Evolutionary conservation across 1,140 invertebrate species (phyloP).

Genomic region (Reticulitermes speratus): DNA sequence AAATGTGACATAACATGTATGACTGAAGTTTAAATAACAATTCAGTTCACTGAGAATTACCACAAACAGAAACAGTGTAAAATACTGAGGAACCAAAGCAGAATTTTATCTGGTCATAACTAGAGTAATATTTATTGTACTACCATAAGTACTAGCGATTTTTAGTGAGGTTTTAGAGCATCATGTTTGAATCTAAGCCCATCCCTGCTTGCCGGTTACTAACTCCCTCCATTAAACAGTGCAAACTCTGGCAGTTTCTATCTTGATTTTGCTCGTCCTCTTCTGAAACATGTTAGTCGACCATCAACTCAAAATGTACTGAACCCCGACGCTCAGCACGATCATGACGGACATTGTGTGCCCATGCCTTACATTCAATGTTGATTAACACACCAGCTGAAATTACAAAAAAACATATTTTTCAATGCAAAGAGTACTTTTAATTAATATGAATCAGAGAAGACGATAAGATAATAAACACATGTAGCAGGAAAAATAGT

Average conservation of each 20-base stretch:
- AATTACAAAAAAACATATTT: constrained; percentile 41
- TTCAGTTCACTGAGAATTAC: background rate
- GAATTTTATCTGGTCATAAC: background rate
- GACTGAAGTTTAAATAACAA: background rate
- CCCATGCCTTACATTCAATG: constrained; percentile 96
- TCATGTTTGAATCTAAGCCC: background rate
- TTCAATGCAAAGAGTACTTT: background rate
- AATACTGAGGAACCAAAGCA: background rate
- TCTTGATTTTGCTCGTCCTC: background rate
- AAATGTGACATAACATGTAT: background rate
- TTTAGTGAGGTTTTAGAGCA: no score
- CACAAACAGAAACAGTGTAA: background rate
- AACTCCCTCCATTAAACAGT: background rate
- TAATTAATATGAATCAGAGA: background rate
- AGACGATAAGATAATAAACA: background rate
- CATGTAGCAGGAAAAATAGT: background rate
- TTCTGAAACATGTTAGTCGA: constrained; percentile 68
- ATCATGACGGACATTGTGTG: constrained; percentile 87
- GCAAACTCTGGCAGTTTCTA: background rate
- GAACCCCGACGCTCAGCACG: constrained; percentile 84
- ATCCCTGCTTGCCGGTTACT: background rate
- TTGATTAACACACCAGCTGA: constrained; percentile 86
- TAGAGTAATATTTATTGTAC: background rate
- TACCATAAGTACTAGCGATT: no score
- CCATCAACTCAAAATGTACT: constrained; percentile 93